Evolutionary conservation across 2,888 invertebrate genomes (phyloP).

Genomic region (Amblyjoppa proteus): DNA sequence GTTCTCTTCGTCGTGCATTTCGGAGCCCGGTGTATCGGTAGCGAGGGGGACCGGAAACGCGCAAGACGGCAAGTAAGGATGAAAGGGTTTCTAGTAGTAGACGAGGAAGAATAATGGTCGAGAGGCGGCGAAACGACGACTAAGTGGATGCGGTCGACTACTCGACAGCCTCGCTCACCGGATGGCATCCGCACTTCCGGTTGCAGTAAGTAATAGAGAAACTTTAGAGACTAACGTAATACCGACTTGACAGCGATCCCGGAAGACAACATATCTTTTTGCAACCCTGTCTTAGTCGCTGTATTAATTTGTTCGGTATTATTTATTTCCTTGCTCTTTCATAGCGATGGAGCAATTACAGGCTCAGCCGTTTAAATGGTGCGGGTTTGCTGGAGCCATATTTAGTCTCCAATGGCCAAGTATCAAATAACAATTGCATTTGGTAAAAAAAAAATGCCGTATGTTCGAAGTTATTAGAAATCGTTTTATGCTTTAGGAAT

Average conservation of each 20-base stretch:
- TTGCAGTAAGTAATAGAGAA: not conserved
- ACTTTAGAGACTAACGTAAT: not conserved
- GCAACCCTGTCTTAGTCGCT: not conserved
- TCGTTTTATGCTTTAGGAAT: no score
- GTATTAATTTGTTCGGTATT: not conserved
- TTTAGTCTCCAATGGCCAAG: not conserved
- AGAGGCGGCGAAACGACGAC: conserved; percentile 18
- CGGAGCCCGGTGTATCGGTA: not conserved
- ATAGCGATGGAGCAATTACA: not conserved
- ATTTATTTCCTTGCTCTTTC: not conserved
- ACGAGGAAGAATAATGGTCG: conserved; percentile 34
- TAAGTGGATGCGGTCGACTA: conserved; percentile 34
- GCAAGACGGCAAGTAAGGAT: conserved; percentile 15
- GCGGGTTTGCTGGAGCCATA: no score
- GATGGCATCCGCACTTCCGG: conserved; percentile 28
- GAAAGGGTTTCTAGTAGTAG: conserved; percentile 20
- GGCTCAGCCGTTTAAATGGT: not conserved
- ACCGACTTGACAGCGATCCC: not conserved
- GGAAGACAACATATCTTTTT: not conserved
- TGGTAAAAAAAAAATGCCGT: conserved; percentile 81
- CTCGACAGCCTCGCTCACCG: conserved; percentile 5
- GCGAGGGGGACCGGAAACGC: conserved; percentile 31
- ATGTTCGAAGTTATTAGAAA: conserved; percentile 77
- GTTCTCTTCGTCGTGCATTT: not conserved
- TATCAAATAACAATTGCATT: not conserved